phyloP scores from a whole-genome alignment of 2,888 invertebrate genomes.

The Axea sp. region DNA sequence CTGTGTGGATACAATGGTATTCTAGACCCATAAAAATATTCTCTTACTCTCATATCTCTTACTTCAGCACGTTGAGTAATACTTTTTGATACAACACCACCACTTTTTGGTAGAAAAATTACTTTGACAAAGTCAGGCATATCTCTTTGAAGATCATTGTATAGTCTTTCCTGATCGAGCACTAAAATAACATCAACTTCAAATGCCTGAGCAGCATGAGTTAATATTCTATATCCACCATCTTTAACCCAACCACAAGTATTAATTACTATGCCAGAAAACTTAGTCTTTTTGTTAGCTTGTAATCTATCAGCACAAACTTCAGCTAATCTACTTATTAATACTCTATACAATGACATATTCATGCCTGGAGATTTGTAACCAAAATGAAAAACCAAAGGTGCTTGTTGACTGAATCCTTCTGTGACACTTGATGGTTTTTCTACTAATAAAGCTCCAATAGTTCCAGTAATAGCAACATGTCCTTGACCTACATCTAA shows the following conservation, averaged over 20 bases:
- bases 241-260: slow-evolving; percentile 99
- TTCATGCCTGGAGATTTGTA: slow-evolving; percentile 89
- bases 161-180: slow-evolving; percentile 96
- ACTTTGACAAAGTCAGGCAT: slow-evolving; percentile 97
- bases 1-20: slow-evolving; percentile 94
- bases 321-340: slow-evolving; percentile 91
- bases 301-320: slow-evolving; percentile 91
- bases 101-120: slow-evolving; percentile 94
- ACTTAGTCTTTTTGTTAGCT: too few species aligned
- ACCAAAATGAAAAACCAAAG: slow-evolving; percentile 96
- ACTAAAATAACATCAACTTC: slow-evolving; percentile 98
- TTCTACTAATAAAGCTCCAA: slow-evolving; percentile 94
- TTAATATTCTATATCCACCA: slow-evolving; percentile 91
- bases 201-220: slow-evolving; percentile 94
- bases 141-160: slow-evolving; percentile 95
- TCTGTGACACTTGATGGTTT: slow-evolving; percentile 95
- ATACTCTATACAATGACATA: slow-evolving; percentile 89
- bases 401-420: too few species aligned
- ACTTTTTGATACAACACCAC: slow-evolving; percentile 95
- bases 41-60: slow-evolving; percentile 90
- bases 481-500: slow-evolving; percentile 98
- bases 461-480: slow-evolving; percentile 93
- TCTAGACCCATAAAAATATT: slow-evolving; percentile 96
- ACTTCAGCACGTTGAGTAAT: slow-evolving; percentile 85
- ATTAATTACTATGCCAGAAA: slow-evolving; percentile 97